Percentiles rank a stretch among this genome's conserved stretches.
These are phyloP conservation scores for Strigamia crassipes DNA, from an alignment of 2,888 invertebrate species.

Conservation along the genomic window DNA sequence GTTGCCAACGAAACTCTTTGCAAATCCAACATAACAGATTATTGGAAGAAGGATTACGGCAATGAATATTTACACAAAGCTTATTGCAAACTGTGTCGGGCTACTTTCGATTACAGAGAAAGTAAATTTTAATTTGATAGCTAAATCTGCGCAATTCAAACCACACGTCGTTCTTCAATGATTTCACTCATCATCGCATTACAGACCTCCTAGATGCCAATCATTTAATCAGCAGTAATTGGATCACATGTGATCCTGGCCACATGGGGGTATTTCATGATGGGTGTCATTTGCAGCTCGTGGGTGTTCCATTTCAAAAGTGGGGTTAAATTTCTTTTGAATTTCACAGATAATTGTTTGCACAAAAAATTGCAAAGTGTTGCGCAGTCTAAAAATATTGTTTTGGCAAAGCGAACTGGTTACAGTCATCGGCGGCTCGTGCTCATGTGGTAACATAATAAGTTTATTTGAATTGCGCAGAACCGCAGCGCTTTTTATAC, in stretches of 20 bases:
- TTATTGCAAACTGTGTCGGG: no score
- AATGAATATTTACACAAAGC: no score
- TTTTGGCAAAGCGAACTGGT: no score
- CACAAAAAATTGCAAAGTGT: background rate
- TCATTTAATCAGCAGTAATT: background rate
- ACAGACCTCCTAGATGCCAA: background rate
- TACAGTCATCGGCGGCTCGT: no score
- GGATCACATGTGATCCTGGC: background rate
- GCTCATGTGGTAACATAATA: no score
- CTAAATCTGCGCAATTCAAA: background rate
- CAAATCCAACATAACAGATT: no score
- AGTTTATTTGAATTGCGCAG: no score
- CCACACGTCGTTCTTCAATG: background rate
- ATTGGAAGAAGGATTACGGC: no score
- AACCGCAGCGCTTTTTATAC: no score
- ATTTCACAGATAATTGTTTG: background rate
- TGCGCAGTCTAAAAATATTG: no score
- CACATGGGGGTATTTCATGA: conserved; percentile 10
- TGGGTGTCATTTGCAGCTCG: background rate
- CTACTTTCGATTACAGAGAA: no score
- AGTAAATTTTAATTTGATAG: background rate
- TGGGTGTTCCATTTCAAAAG: conserved; percentile 4
- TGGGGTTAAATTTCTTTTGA: background rate
- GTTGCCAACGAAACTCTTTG: no score
- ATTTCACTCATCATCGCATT: background rate